phyloP scores from a whole-genome alignment of 2,888 invertebrate genomes.

The Lydus trimaculatus region DNA sequence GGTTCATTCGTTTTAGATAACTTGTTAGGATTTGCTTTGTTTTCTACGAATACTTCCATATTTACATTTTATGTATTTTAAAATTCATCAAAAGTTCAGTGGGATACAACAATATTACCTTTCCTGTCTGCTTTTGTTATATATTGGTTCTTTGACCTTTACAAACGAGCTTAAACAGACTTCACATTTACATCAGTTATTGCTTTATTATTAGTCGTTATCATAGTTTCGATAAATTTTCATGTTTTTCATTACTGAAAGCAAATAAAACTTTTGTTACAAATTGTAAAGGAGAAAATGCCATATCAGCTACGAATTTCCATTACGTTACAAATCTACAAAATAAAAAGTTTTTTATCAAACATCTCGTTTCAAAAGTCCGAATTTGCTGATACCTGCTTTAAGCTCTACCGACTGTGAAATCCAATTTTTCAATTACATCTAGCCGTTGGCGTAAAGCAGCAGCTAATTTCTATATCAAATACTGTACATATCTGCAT shows the following conservation, averaged over 20 bases:
- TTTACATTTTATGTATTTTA: not conserved
- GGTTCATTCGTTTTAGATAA: not conserved
- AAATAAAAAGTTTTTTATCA: slow-evolving; percentile 1
- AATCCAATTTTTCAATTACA: slow-evolving; percentile 7
- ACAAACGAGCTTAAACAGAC: too few relatives aligned
- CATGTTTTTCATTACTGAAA: not conserved
- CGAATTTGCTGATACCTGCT: slow-evolving; percentile 3
- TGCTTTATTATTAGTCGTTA: not conserved
- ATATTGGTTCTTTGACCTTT: not conserved
- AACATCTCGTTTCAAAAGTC: not conserved
- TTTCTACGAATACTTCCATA: not conserved
- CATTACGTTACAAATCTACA: not conserved
- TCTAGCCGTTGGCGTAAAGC: not conserved
- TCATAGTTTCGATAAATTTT: not conserved
- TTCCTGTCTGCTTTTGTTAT: not conserved
- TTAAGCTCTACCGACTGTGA: not conserved
- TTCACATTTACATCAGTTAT: not conserved
- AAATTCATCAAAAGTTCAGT: not conserved
- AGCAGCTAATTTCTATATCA: not conserved
- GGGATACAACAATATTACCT: not conserved
- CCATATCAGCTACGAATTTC: not conserved
- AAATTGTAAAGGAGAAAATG: not conserved
- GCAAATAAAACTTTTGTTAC: not conserved
- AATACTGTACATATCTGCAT: not conserved
- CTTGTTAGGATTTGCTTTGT: not conserved